A percentile compares a stretch with the other conserved stretches of the same genome.
Evolutionary conservation across 2,888 invertebrate genomes (phyloP).

Genomic region (Dasypolia templi): DNA sequence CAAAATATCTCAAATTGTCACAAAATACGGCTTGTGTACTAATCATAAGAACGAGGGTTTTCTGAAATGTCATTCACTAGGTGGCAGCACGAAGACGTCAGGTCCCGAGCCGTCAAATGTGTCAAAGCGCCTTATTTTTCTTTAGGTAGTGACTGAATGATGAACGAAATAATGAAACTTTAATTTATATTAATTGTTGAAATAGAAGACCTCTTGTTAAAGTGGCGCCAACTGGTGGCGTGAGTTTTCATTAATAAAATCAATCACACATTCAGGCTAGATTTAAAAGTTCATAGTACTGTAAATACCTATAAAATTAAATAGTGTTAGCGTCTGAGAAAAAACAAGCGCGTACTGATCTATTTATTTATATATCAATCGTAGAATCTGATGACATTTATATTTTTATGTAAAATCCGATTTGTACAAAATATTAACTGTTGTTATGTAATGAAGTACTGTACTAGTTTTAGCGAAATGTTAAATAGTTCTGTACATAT

Average conservation of each 20-base stretch:
- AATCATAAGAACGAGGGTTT: not conserved
- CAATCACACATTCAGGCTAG: not conserved
- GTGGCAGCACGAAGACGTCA: no score
- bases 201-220: no score
- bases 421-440: constrained; percentile 30
- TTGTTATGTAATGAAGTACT: constrained; percentile 18
- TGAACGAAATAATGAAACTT: no score
- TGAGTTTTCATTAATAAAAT: no score
- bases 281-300: not conserved
- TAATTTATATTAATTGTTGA: no score
- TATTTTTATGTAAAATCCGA: constrained; percentile 17
- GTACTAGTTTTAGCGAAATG: constrained; percentile 13
- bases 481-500: constrained; percentile 28
- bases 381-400: not conserved
- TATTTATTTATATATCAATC: constrained; percentile 6
- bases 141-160: no score
- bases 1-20: not conserved
- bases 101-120: no score
- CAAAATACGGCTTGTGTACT: not conserved
- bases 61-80: no score
- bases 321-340: no score
- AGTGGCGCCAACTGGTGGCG: no score
- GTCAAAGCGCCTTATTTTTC: no score
- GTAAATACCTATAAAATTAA: not conserved
- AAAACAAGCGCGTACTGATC: not conserved